phyloP scores from a whole-genome alignment of 2,888 invertebrate genomes.

The Tanypteryx hageni region DNA sequence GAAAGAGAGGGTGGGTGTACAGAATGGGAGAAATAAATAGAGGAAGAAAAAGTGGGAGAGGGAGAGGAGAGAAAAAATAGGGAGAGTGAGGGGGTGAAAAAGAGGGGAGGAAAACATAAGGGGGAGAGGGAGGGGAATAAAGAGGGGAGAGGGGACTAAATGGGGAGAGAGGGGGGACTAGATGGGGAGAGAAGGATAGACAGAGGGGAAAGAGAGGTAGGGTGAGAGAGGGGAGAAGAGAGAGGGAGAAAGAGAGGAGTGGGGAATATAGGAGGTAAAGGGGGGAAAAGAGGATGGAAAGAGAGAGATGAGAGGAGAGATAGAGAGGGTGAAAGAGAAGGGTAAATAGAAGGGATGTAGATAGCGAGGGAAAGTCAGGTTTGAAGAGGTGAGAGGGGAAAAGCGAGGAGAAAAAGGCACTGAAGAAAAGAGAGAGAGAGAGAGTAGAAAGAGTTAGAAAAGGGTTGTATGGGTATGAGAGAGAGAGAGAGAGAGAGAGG shows the following conservation, averaged over 20 bases:
- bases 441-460: not conserved
- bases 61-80: not conserved
- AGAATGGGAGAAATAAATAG: not conserved
- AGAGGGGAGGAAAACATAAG: too few relatives aligned
- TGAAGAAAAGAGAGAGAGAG: not conserved
- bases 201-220: not conserved
- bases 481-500: not conserved
- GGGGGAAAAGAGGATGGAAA: too few relatives aligned
- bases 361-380: too few relatives aligned
- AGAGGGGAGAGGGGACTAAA: not conserved
- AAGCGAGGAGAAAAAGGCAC: not conserved
- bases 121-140: not conserved
- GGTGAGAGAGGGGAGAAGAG: not conserved
- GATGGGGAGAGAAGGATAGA: not conserved
- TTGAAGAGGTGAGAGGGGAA: not conserved
- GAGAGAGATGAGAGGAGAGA: too few relatives aligned
- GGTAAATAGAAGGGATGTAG: too few relatives aligned
- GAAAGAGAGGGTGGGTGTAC: not conserved
- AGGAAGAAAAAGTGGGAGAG: not conserved
- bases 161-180: not conserved
- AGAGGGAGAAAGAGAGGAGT: too few relatives aligned
- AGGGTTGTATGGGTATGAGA: not conserved
- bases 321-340: too few relatives aligned
- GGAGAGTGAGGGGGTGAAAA: not conserved
- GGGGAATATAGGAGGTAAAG: not conserved